These are phyloP conservation scores for Lasioglossum baleicum DNA, from an alignment of 1,140 invertebrate species.

Conservation along the genomic window DNA sequence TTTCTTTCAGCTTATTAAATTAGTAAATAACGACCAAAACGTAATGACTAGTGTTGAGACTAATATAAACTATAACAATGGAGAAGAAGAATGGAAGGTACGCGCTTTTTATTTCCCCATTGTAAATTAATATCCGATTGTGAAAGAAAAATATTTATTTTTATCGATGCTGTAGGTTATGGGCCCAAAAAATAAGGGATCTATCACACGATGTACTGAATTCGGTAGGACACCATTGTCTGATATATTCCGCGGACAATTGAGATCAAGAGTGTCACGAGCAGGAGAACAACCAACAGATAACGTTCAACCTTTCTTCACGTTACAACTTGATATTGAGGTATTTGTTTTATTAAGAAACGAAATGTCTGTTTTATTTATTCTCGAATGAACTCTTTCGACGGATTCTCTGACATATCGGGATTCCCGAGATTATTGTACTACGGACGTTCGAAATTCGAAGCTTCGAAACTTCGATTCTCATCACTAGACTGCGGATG, in stretches of 20 bases:
- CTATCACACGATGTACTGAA: slow-evolving; percentile 89
- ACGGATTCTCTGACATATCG: no score
- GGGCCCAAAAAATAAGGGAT: slow-evolving; percentile 92
- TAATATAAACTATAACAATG: slow-evolving; percentile 78
- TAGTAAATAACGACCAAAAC: slow-evolving; percentile 80
- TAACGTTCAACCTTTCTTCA: slow-evolving; percentile 95
- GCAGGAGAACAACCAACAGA: slow-evolving; percentile 88
- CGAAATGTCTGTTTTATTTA: no score
- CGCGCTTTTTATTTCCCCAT: not conserved
- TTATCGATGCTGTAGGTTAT: slow-evolving; percentile 82
- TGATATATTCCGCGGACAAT: slow-evolving; percentile 94
- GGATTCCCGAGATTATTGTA: no score
- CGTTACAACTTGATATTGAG: slow-evolving; percentile 95
- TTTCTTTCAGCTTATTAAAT: slow-evolving; percentile 84
- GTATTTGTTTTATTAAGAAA: slow-evolving; percentile 76
- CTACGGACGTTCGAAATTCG: no score
- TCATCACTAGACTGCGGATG: no score
- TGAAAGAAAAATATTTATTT: slow-evolving; percentile 7
- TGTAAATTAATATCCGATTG: not conserved
- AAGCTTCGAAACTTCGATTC: no score
- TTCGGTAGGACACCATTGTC: slow-evolving; percentile 93
- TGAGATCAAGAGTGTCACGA: slow-evolving; percentile 90
- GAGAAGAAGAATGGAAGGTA: slow-evolving; percentile 84
- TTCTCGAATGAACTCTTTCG: no score
- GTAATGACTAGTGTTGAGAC: slow-evolving; percentile 53